Conservation (phyloP, 2,113 vertebrate species). For the Tupaia tana region DNA sequence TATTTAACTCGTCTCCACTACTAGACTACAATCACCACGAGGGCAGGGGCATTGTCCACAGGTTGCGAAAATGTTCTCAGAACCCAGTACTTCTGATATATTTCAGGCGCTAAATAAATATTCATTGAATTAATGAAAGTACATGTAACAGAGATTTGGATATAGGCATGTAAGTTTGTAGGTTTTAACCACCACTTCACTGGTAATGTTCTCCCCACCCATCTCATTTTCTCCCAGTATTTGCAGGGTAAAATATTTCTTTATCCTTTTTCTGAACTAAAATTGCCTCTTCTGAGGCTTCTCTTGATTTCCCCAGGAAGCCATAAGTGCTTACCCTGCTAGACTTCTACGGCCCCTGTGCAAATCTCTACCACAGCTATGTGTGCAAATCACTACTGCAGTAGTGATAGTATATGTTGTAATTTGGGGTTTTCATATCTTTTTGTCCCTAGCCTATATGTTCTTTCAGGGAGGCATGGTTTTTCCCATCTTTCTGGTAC, state of each 20-base stretch:
- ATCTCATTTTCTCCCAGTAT: not conserved
- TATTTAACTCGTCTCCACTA: not conserved
- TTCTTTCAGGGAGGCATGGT: not conserved
- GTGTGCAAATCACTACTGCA: not conserved
- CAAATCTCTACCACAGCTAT: not conserved
- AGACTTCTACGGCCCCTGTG: not conserved
- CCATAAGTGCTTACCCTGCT: not conserved
- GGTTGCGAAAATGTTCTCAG: not conserved
- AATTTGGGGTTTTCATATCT: not conserved
- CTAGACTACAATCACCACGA: not conserved
- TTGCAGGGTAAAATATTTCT: not conserved
- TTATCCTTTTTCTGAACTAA: not conserved
- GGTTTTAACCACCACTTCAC: not conserved
- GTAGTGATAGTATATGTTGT: not conserved
- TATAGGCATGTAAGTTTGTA: not conserved
- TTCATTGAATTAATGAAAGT: not conserved
- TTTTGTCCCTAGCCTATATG: not conserved
- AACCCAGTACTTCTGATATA: not conserved
- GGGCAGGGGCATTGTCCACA: not conserved
- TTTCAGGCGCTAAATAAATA: not conserved
- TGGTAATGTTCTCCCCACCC: not conserved
- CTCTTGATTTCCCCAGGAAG: not conserved
- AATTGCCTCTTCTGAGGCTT: not conserved
- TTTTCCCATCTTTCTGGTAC: not conserved
- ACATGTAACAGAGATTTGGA: not conserved